phyloP scores from a whole-genome alignment of 2,113 vertebrate species.

The Psophia crepitans region DNA sequence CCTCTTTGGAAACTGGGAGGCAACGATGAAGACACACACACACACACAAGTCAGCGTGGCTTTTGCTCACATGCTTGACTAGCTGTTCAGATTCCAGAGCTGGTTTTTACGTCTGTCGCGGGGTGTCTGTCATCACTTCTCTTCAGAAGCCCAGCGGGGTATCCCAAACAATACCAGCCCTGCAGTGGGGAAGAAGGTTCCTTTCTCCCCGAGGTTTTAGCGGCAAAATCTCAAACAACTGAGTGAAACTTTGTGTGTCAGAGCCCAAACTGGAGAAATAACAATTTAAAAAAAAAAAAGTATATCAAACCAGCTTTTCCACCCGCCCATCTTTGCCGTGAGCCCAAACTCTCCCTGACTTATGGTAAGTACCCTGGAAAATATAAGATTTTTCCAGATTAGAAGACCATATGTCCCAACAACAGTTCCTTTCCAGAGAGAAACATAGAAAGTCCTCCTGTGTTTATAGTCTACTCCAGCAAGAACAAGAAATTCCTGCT shows the following conservation, averaged over 20 bases:
- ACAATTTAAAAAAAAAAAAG: background rate
- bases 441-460: background rate
- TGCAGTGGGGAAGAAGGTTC: background rate
- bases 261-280: background rate
- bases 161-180: slow-evolving; percentile 7
- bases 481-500: background rate
- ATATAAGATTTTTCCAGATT: background rate
- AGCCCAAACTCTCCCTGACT: background rate
- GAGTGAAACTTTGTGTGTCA: background rate
- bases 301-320: background rate
- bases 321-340: background rate
- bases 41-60: background rate
- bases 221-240: slow-evolving; percentile 14
- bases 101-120: slow-evolving; percentile 3
- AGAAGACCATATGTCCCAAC: background rate
- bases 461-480: background rate
- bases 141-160: slow-evolving; percentile 25
- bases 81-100: background rate
- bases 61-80: background rate
- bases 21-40: fast-evolving
- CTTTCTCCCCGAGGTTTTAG: slow-evolving; percentile 25
- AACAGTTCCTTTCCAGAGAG: background rate
- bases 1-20: background rate
- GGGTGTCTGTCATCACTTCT: slow-evolving; percentile 35
- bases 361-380: slow-evolving; percentile 43